Evolutionary conservation across 2,113 vertebrate genomes (phyloP), one percentile per base, ranked within the genome.

Genomic region (Alces alces): DNA sequence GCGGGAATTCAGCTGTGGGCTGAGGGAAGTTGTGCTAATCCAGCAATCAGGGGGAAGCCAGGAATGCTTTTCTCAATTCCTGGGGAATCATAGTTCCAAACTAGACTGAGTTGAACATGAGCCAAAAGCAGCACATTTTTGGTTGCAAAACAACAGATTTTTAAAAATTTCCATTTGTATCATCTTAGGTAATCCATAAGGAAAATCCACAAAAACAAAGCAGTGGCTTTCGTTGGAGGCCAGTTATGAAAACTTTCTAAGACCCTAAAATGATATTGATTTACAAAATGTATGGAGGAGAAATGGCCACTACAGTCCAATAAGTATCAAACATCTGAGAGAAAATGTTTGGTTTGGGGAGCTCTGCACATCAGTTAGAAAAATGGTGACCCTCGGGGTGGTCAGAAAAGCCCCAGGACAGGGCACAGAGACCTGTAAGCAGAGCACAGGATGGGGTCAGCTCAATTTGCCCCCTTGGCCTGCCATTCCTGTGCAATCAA

Each of bases 1-100:
- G 54, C 89, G 98, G 95, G 94, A 94, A 89, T 95, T 96, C 78
- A 70, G 91, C 94, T 86, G 64, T 12, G 70, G 78, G 58, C 84
- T 66, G 33, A 94, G 78, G 55, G 30, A 89, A 76, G 61, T 21
- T 92, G 93, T 94, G 66, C 45, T 84, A 80, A 97, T 89, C 60
- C 57, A 86, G 61, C 55, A 64, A 86, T 86, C 86, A 43, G 9
- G 78, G 25, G 36, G 61, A 94, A 79, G 45, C 57, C 64, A 43
- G 45, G 76, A 70, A 66, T 45, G 61, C 39, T 82, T 88, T 66
- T 70, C 73, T 95, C 79, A 64, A 87, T 86, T 94, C 66, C 50
- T 30, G 11, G 55, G 58, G 88, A 94, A 86, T 91, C 61, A 21
- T 0, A 54, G 55, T 84, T 93, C 57, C 91, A 88, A 95, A 73